phyloP scores from a whole-genome alignment of 2,113 vertebrate species.

The Oryzias melastigma region DNA sequence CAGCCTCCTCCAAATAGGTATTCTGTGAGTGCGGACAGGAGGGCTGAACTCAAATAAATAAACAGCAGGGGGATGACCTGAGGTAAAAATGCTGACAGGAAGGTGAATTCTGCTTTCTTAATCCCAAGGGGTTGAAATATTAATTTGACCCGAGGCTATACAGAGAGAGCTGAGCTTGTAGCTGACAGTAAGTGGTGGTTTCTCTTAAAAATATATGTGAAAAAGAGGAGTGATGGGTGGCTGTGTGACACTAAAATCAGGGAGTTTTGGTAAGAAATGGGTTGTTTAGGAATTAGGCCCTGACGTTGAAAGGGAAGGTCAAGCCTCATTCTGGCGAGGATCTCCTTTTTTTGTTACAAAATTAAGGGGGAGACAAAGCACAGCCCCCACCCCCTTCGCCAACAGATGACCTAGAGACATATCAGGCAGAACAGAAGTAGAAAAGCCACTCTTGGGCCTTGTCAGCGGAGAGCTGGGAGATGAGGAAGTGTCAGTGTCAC shows the following conservation, averaged over 20 bases:
- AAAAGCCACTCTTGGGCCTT: constrained; percentile 67
- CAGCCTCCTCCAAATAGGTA: constrained; percentile 65
- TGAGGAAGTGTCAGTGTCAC: constrained; percentile 67
- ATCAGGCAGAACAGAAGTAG: constrained; percentile 67
- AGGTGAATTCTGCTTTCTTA: constrained; percentile 70
- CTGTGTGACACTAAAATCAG: constrained; percentile 40
- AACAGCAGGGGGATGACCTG: constrained; percentile 48
- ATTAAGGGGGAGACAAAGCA: constrained; percentile 39
- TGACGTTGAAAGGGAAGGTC: constrained; percentile 75
- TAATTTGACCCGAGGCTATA: constrained; percentile 89
- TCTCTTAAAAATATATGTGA: constrained; percentile 71
- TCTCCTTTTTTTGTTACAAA: constrained; percentile 38
- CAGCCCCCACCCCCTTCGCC: constrained; percentile 19
- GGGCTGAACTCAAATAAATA: constrained; percentile 72
- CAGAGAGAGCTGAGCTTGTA: constrained; percentile 78
- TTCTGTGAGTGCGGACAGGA: constrained; percentile 60
- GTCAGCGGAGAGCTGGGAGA: constrained; percentile 72
- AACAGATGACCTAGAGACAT: constrained; percentile 75
- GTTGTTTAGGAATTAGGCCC: constrained; percentile 46
- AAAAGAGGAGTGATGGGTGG: constrained; percentile 27
- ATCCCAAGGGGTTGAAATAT: constrained; percentile 94
- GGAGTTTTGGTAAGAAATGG: constrained; percentile 62
- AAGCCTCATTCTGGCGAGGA: constrained; percentile 60
- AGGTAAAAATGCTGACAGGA: constrained; percentile 80
- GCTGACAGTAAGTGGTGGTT: constrained; percentile 87